Evolutionary conservation across 2,888 invertebrate genomes (phyloP), one percentile per base, ranked within the genome.

Genomic region (Drosophila nr. medialis): DNA sequence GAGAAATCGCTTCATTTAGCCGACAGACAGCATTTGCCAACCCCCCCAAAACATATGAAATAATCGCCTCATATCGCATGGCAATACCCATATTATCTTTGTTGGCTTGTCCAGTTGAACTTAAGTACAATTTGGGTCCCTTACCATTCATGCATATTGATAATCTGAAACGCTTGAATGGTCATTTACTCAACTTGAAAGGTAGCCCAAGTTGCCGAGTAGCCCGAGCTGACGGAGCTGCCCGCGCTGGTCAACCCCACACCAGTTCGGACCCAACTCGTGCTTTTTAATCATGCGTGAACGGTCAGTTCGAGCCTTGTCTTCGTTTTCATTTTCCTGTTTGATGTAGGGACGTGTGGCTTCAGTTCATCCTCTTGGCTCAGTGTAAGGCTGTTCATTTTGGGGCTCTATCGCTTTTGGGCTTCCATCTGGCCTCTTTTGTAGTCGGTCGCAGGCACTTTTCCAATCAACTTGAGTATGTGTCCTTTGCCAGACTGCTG

Each of bases 91-190:
- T 63, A 66, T 75, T 70, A 72, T 66, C 68, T 59, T 68, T 58
- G 34, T 53, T 71, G 70, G 32, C 24, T 40, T 72, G 72, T 64
- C 58, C 59, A 51, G 75, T 77, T 83, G 69, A 79, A 74, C 74
- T 85, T 82, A 82, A 87, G 74, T 74, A 86, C 75, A 78, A 78
- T 81, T 81, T 78, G 76, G 72, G 21, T 30, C 53, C 66, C 59
- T 62, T 63, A 36, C 63, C 63, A 72, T 67, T 59, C 85, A 77
- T 79, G 85, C 80, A 84, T 87, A 88, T 89, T 90, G 90, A 90
- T 91, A 91, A 91, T 90, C 91, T 88, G 80, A 80, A 86, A 82
- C 83, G 90, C 89, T 90, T 87, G 83, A 91, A 78, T 90, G 90
- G 73, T 80, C 86, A 90, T 89, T 91, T 84, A 87, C 81, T 89